Evolutionary conservation across 2,888 invertebrate species (phyloP).

Genomic region (Frankliniella fusca): DNA sequence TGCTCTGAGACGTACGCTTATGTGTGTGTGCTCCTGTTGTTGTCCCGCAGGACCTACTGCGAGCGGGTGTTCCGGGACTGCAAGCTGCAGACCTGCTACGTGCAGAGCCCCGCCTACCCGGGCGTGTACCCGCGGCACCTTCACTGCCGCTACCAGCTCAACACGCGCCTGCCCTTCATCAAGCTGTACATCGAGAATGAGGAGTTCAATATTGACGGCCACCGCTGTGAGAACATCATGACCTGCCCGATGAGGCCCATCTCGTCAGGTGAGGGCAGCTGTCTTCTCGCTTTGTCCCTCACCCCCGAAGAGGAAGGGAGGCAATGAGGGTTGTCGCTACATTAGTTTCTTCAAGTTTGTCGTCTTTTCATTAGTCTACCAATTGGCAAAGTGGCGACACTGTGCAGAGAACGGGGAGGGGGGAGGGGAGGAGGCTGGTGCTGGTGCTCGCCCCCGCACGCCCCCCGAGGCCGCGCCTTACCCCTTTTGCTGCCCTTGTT

Average conservation of each 20-base stretch:
- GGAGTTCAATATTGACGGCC: constrained; percentile 90
- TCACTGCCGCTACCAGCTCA: constrained; percentile 85
- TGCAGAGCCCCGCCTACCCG: constrained; percentile 89
- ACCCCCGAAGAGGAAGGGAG: not conserved
- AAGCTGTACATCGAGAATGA: constrained; percentile 77
- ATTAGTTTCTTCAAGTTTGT: not conserved
- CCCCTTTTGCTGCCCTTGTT: too few relatives aligned
- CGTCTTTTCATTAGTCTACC: not conserved
- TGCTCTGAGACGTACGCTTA: too few relatives aligned
- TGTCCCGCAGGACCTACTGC: constrained; percentile 68
- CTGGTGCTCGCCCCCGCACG: not conserved
- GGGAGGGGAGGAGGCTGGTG: not conserved
- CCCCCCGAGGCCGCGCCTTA: too few relatives aligned
- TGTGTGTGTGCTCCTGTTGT: not conserved
- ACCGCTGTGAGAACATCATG: constrained; percentile 91
- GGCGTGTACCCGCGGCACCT: constrained; percentile 87
- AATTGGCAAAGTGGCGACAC: not conserved
- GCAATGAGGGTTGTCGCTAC: not conserved
- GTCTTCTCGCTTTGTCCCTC: not conserved
- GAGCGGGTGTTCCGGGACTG: constrained; percentile 84
- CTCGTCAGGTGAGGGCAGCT: constrained; percentile 61
- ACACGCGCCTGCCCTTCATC: constrained; percentile 83
- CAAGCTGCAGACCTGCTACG: constrained; percentile 85
- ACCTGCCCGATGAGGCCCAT: constrained; percentile 90
- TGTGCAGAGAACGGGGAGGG: not conserved